Evolutionary conservation across 2,113 vertebrate genomes (phyloP).

Genomic region (Nothobranchius kuhntae): DNA sequence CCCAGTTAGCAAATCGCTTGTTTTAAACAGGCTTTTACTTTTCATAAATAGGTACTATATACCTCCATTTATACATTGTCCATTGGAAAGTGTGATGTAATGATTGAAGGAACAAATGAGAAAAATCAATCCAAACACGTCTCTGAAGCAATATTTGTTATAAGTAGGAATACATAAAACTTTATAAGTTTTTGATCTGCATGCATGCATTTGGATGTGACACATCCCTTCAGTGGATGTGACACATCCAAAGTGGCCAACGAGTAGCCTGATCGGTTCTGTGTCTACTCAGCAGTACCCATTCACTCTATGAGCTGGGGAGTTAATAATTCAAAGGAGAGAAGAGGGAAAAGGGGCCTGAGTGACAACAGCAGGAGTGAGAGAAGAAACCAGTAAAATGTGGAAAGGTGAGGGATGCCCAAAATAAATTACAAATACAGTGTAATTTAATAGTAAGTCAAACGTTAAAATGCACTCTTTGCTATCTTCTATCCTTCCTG

Average conservation of each 20-base stretch:
- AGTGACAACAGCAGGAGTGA: slow-evolving; percentile 46
- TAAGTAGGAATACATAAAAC: too few species aligned
- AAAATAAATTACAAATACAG: neutral
- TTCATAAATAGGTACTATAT: too few species aligned
- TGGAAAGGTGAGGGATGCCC: slow-evolving; percentile 3
- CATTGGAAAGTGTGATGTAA: too few species aligned
- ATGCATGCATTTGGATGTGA: neutral
- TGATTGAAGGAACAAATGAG: too few species aligned
- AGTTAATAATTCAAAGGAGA: slow-evolving; percentile 82
- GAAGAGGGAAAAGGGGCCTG: slow-evolving; percentile 52
- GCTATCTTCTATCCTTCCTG: slow-evolving; percentile 16
- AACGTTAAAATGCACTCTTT: neutral
- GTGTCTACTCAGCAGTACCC: slow-evolving; percentile 78
- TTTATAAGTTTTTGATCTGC: too few species aligned
- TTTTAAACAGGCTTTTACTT: too few species aligned
- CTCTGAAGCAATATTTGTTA: too few species aligned
- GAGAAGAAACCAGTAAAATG: slow-evolving; percentile 10
- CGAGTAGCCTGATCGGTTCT: slow-evolving; percentile 73
- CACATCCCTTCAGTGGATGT: slow-evolving; percentile 31
- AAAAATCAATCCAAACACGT: too few species aligned
- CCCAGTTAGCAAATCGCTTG: too few species aligned
- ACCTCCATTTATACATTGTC: too few species aligned
- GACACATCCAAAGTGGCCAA: slow-evolving; percentile 61
- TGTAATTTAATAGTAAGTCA: neutral
- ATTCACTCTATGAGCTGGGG: slow-evolving; percentile 72